Percentiles rank a stretch among this genome's conserved stretches.
Conservation (phyloP, 2,888 invertebrate species). For the Euplagia quadripunctaria region DNA sequence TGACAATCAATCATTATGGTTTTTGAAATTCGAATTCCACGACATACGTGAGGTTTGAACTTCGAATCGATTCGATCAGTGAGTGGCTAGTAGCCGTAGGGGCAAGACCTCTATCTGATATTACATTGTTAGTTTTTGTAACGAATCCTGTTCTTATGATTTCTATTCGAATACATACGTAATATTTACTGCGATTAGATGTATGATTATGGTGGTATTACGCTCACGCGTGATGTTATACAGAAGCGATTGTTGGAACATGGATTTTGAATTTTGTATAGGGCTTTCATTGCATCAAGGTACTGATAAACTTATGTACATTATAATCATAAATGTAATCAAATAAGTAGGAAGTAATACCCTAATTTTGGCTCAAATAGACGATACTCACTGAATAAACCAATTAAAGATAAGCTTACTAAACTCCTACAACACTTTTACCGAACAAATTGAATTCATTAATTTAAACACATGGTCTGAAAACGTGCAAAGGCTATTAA, state of each 20-base stretch:
- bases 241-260: conserved; percentile 27
- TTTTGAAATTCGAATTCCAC: conserved; percentile 83
- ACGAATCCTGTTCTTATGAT: conserved; percentile 52
- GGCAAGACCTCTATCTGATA: conserved; percentile 61
- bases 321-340: not conserved
- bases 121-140: conserved; percentile 56
- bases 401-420: not conserved
- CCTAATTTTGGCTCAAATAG: not conserved
- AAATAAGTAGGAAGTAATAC: not conserved
- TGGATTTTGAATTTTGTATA: conserved; percentile 21
- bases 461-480: not conserved
- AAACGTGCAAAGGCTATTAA: conserved; percentile 6
- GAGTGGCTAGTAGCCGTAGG: conserved; percentile 63
- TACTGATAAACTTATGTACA: not conserved
- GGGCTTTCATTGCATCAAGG: not conserved
- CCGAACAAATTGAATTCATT: not conserved
- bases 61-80: conserved; percentile 70
- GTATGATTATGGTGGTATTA: conserved; percentile 43
- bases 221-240: conserved; percentile 25
- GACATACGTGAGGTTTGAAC: conserved; percentile 70
- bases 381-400: not conserved
- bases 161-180: conserved; percentile 46
- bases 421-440: not conserved
- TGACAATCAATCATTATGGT: conserved; percentile 86
- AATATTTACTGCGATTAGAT: conserved; percentile 47